These are phyloP conservation scores for Hydrocynus forskahlii DNA, from an alignment of 2,797 vertebrate species.

Conservation along the genomic window DNA sequence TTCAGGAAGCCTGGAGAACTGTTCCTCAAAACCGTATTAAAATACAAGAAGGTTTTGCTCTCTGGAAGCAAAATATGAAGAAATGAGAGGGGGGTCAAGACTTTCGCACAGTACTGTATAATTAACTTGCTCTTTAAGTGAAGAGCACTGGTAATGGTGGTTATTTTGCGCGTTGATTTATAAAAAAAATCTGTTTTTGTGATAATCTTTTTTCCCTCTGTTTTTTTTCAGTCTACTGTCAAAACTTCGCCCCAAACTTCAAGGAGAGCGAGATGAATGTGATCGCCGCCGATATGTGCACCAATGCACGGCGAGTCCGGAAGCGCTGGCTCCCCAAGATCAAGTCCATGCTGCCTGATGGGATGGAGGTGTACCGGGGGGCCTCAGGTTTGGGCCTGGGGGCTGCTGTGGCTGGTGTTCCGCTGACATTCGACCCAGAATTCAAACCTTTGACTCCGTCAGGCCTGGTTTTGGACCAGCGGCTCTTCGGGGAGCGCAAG, in stretches of 20 bases:
- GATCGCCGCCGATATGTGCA: slow-evolving; percentile 95
- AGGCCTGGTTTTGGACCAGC: slow-evolving; percentile 84
- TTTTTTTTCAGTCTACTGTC: slow-evolving; percentile 83
- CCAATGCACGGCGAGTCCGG: slow-evolving; percentile 90
- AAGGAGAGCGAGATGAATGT: slow-evolving; percentile 98
- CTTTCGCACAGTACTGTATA: too few species aligned
- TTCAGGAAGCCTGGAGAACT: too few species aligned
- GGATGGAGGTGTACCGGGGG: slow-evolving; percentile 83
- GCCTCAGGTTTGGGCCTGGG: slow-evolving; percentile 72
- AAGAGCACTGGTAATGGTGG: too few species aligned
- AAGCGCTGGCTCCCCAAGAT: slow-evolving; percentile 97
- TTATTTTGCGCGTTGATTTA: too few species aligned
- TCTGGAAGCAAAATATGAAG: too few species aligned
- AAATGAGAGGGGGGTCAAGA: too few species aligned
- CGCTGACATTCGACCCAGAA: slow-evolving; percentile 87
- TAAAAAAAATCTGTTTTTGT: too few species aligned
- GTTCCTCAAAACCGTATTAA: too few species aligned
- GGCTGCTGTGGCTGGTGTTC: slow-evolving; percentile 76
- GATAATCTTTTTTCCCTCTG: background rate
- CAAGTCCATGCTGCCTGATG: slow-evolving; percentile 90
- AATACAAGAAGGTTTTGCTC: too few species aligned
- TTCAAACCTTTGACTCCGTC: slow-evolving; percentile 78
- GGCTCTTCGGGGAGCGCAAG: slow-evolving; percentile 87
- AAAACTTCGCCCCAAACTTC: slow-evolving; percentile 97
- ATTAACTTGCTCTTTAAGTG: too few species aligned